Evolutionary conservation across 37 sponge, comb jelly and placozoan species (phyloP).

Genomic region (Chondrosia reniformis): DNA sequence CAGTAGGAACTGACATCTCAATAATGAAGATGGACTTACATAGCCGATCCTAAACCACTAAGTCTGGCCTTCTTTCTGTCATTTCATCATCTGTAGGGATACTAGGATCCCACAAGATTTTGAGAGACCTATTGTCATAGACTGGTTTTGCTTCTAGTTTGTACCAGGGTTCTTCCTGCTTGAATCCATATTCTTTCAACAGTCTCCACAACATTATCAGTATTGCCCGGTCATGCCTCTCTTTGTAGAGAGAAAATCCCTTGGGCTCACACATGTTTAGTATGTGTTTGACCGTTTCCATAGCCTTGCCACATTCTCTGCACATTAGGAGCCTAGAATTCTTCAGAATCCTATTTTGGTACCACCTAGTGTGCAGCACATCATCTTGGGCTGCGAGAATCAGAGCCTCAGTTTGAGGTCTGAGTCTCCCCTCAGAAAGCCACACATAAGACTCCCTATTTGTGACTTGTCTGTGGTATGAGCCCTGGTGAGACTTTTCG

Average conservation of each 20-base stretch:
- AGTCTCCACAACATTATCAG: not conserved
- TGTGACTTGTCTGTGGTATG: not conserved
- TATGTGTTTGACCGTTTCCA: not conserved
- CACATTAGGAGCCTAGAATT: not conserved
- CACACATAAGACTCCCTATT: not conserved
- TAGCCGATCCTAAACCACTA: not conserved
- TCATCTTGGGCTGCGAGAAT: conserved; percentile 31
- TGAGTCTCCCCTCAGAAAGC: not conserved
- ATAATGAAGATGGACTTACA: not conserved
- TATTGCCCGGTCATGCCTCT: conserved; percentile 7
- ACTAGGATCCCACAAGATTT: not conserved
- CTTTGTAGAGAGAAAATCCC: not conserved
- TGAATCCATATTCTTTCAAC: not conserved
- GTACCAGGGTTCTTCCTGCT: too few relatives aligned
- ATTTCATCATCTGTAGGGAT: not conserved
- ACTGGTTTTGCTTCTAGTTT: not conserved
- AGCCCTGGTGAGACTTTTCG: not conserved
- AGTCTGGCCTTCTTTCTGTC: not conserved
- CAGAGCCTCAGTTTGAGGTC: not conserved
- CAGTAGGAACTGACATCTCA: conserved; percentile 12
- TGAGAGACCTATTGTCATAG: not conserved
- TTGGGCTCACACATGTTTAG: not conserved
- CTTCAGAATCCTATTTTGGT: not conserved
- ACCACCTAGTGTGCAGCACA: not conserved
- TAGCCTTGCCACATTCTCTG: not conserved